Percentiles rank a stretch among this genome's conserved stretches.
Evolutionary conservation across 1,140 invertebrate species (phyloP).

Genomic region (Zophobas morio): DNA sequence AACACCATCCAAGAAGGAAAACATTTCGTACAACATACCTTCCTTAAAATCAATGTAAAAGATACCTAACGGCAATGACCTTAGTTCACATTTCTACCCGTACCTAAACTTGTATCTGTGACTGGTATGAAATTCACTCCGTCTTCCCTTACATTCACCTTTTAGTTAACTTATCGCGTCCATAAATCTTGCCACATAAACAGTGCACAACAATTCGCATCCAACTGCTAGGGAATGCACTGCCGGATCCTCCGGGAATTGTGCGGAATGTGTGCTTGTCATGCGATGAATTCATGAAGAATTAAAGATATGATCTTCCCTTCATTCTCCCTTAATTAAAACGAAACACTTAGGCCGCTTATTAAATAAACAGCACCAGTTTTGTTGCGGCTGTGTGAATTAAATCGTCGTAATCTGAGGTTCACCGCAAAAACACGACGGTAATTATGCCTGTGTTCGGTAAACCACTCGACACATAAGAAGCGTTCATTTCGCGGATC

Average conservation of each 20-base stretch:
- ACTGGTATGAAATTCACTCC: neutral
- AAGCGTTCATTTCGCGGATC: slow-evolving; percentile 45
- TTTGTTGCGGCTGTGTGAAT: slow-evolving; percentile 28
- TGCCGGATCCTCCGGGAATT: slow-evolving; percentile 15
- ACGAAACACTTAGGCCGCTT: slow-evolving; percentile 7
- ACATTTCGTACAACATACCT: no score
- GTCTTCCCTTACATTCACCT: slow-evolving; percentile 8
- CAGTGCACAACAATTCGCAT: slow-evolving; percentile 34
- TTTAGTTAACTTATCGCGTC: slow-evolving; percentile 20
- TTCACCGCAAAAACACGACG: slow-evolving; percentile 24
- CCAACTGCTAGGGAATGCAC: slow-evolving; percentile 16
- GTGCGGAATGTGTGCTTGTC: slow-evolving; percentile 27
- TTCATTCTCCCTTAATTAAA: slow-evolving; percentile 34
- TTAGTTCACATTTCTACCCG: no score
- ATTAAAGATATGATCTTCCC: slow-evolving; percentile 35
- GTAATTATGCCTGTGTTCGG: slow-evolving; percentile 43
- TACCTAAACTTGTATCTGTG: neutral
- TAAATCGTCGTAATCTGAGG: slow-evolving; percentile 27
- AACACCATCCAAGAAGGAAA: no score
- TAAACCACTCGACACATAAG: slow-evolving; percentile 20
- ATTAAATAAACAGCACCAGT: slow-evolving; percentile 32
- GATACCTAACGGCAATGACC: no score
- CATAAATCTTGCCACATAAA: slow-evolving; percentile 22
- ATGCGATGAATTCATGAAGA: slow-evolving; percentile 34
- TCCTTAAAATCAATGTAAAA: no score